Evolutionary conservation across 2,113 vertebrate species (phyloP).

Genomic region (Scomber scombrus): DNA sequence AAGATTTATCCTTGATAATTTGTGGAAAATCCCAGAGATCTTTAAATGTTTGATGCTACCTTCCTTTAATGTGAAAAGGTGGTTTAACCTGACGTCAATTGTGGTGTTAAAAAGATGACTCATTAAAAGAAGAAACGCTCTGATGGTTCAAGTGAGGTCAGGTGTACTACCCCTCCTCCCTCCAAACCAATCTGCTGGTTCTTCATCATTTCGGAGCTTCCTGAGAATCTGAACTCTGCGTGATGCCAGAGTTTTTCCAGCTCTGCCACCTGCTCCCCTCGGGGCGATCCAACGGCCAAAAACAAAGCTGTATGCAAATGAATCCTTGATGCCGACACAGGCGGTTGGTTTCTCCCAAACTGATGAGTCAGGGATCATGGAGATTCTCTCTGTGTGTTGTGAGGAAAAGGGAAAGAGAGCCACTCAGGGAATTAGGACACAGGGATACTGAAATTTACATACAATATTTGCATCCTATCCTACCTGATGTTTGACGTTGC

Average conservation of each 20-base stretch:
- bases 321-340: constrained; percentile 4
- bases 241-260: not conserved
- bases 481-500: not conserved
- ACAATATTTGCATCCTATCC: constrained; percentile 48
- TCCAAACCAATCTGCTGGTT: not conserved
- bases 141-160: not conserved
- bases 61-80: no score
- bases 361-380: constrained; percentile 43
- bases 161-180: not conserved
- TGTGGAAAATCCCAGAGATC: no score
- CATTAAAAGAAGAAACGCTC: not conserved
- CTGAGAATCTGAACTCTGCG: constrained; percentile 22
- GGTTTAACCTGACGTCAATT: no score
- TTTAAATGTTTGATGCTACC: no score
- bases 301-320: constrained; percentile 82
- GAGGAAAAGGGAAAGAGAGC: not conserved
- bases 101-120: no score
- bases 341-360: constrained; percentile 47
- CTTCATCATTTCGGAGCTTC: not conserved
- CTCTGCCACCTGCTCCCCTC: constrained; percentile 65
- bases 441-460: constrained; percentile 48
- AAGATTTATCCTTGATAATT: no score
- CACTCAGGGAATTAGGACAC: not conserved
- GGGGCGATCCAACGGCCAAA: constrained; percentile 59
- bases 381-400: constrained; percentile 1